Base-by-base conservation (phyloP, 2,888 invertebrate species). In the Heliconius sara region DNA sequence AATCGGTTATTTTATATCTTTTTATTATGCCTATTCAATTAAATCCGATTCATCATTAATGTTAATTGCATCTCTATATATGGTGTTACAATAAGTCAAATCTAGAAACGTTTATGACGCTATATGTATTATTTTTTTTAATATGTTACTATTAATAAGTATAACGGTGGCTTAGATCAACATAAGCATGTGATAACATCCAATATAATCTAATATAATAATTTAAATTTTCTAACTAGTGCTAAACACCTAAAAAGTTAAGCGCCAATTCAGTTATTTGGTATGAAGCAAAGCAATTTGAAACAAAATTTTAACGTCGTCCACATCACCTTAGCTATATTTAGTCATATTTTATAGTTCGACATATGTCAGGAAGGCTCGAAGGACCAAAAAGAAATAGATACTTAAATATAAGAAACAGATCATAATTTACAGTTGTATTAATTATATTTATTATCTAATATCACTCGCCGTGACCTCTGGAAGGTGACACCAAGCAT, bases 381-480 rank as follows among this genome's bases (percentile, higher is more conserved):
- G 52, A 77, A 81, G 74, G 76, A 79, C 70, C 79, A 78, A 77
- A 27, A 63, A 25, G 12, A 63, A 39, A 66, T 13, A 63, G 7
- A 43, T 76, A 68, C 25, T 71, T 34, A 79, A 73, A 70, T 60
- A 47, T 25, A 74, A 73, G 25, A 82, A 82, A 83, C 82, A 83
- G 84, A 85, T 85, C 83, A 79, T 83, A 81, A 78, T 81, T 79
- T 83, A 84, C 78, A 81, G 25, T 82, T 68, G 19, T 16, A 65
- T 27, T 65, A 65, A 27, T 27, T 0, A 68, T 39, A 68, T 68
- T 83, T 84, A 85, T 81, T 83, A 85, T 82, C 87, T 88, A 87
- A 86, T 87, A 88, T 87, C 87, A 87, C 87, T 85, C 83, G 82
- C 83, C 82, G 85, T 86, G 85, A 84, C 78, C 66, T 78, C 66